Conservation (phyloP, 2,113 vertebrate genomes). For the Illadopsis cleaveri region DNA sequence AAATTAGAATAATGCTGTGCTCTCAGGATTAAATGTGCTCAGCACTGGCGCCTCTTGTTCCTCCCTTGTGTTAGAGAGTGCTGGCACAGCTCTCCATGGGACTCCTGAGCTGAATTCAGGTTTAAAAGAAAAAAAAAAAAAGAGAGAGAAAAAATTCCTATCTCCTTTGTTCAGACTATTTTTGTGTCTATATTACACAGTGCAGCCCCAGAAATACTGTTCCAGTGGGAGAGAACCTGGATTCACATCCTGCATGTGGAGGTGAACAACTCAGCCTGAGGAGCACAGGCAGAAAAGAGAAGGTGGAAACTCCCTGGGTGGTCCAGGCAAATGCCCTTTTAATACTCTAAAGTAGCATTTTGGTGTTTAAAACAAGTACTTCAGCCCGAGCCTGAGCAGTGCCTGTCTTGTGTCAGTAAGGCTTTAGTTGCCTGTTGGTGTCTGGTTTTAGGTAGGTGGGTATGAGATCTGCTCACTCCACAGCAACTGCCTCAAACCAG, state of each 20-base stretch:
- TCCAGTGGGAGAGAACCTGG: neutral
- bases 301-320: neutral
- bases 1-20: neutral
- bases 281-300: neutral
- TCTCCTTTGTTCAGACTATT: neutral
- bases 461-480: rapidly evolving
- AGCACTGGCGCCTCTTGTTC: neutral
- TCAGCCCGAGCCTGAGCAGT: neutral
- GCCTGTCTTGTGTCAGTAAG: neutral
- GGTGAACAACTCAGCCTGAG: neutral
- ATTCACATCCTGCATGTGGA: rapidly evolving
- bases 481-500: neutral
- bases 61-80: neutral
- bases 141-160: too few relatives aligned
- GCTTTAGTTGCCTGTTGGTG: neutral
- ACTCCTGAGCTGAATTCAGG: neutral
- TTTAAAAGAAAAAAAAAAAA: neutral
- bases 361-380: neutral
- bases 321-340: neutral
- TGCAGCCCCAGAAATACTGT: neutral
- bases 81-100: neutral
- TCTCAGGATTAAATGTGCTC: neutral
- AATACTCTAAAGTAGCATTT: neutral
- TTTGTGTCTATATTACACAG: rapidly evolving
- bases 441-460: neutral